Base-by-base conservation (phyloP, 2,888 invertebrate species). In the Lithophane ornitopus region DNA sequence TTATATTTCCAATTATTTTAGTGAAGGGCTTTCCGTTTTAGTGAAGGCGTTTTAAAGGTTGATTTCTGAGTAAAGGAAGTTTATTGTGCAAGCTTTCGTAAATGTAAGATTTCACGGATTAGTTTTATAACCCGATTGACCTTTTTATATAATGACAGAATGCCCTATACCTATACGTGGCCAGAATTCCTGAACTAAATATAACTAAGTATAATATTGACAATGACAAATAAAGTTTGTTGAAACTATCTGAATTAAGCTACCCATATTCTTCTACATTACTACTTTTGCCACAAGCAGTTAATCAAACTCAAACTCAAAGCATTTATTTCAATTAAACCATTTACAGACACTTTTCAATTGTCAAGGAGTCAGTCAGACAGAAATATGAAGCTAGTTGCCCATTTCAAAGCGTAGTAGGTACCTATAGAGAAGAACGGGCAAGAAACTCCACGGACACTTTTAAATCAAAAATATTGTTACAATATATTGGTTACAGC, bases 1-100 rank as follows among this genome's bases (percentile, higher is more conserved):
- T 67, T 66, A 54, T 63, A 76, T 76, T 74, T 70, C 49, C 49
- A 78, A 74, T 73, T 77, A 81, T 78, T 76, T 66, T 26, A 28
- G 3, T 63, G n/a, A 71, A 72, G 61, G 59, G 7, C 4, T 72
- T 76, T 56, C 26, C 56, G 39, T 22, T 69, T 65, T 52, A 34
- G 16, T 44, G 28, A 28, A 34, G 39, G 11, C 11, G 16, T 70
- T 71, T 22, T 11, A 34, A 44, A 6, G 49, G 12, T 65, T 49
- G 16, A 14, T 54, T 62, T 44, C 1, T 54, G 3, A 4, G 12
- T 8, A 34, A 63, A 46, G 3, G 19, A 4, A 22, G 14, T 44
- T 67, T 34, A 19, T 2, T 28, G 6, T 41, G 8, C n/a, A 19
- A 16, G n/a, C 49, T 22, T 49, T 28, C 2, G 3, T 66, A 26